Base-by-base conservation (phyloP, 2,797 vertebrate species). In the Sandelia bainsii region DNA sequence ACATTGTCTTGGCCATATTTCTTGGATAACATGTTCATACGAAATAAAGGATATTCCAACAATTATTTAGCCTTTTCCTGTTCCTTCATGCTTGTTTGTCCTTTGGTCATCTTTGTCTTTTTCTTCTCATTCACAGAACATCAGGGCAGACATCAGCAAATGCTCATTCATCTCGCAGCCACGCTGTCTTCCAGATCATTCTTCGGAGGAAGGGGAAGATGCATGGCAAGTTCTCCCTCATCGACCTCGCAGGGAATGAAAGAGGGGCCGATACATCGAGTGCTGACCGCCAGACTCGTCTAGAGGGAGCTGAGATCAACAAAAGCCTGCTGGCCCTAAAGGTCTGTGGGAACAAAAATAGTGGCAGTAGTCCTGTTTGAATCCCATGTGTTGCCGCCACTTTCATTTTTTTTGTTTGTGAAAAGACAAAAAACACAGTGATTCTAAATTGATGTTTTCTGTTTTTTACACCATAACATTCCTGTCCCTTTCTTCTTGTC, bases 301-400 rank as follows among this genome's bases (percentile, higher is more conserved):
- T 98, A 78, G 97, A 99, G 94, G 97, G 97, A 77, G 97, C 97
- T 0, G 97, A 98, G 94, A 99, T 98, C 90, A 99, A 99, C 92
- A 98, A 99, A 92, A 99, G 97, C 92, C 94, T 99, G 90, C 94
- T 99, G 90, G 97, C 97, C 48, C 95, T 99, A 57, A 99, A 99
- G 96, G 97, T 97, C 65, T 42, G 75, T 79, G 11, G 51, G 8
- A 13, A 27, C 2, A 7, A 10, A 20, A 29, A 19, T 32, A 14
- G 2, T 1, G 14, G 20, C n/a, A 39, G 49, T 16, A 22, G 19
- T 12, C 44, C 1, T 14, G 3, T 52, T 40, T 56, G 14, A 14
- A 67, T 10, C 3, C 27, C 27, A 29, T 8, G 32, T 34, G 32
- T 34, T 34, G 32, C 2, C 2, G 8, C 8, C 32, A 34, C 12